phyloP scores from a whole-genome alignment of 2,113 vertebrate species.

The Plectropomus leopardus region DNA sequence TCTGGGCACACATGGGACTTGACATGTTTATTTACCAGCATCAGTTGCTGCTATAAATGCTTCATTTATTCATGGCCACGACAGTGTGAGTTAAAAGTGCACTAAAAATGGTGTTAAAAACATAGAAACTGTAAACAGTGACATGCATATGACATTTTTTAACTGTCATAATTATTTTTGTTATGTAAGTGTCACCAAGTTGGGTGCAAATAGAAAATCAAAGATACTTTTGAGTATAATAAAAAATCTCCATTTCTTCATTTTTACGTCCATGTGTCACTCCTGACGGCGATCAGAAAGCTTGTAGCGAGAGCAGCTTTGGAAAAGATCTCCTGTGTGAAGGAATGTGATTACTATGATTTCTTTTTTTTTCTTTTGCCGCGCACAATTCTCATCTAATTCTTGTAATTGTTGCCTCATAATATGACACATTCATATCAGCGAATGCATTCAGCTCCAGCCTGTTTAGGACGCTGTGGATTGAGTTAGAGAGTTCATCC shows the following conservation, averaged over 20 bases:
- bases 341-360: constrained; percentile 58
- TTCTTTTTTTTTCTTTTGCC: not conserved
- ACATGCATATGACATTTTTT: not conserved
- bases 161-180: not conserved
- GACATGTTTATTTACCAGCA: constrained; percentile 10
- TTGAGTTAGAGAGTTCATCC: constrained; percentile 72
- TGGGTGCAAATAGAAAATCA: not conserved
- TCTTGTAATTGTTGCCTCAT: constrained; percentile 81
- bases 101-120: constrained; percentile 10
- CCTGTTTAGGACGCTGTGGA: constrained; percentile 48
- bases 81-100: constrained; percentile 12
- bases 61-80: not conserved
- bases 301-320: constrained; percentile 4
- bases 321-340: constrained; percentile 46
- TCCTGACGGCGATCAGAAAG: constrained; percentile 18
- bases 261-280: constrained; percentile 39
- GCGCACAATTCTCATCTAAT: constrained; percentile 71
- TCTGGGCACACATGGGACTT: not conserved
- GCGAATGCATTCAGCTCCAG: constrained; percentile 55
- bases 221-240: constrained; percentile 5
- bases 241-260: constrained; percentile 5
- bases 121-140: not conserved
- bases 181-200: not conserved
- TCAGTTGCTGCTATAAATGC: constrained; percentile 16
- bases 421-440: constrained; percentile 66